Conservation (phyloP, 2,888 invertebrate species). For the Lutraria lutraria region DNA sequence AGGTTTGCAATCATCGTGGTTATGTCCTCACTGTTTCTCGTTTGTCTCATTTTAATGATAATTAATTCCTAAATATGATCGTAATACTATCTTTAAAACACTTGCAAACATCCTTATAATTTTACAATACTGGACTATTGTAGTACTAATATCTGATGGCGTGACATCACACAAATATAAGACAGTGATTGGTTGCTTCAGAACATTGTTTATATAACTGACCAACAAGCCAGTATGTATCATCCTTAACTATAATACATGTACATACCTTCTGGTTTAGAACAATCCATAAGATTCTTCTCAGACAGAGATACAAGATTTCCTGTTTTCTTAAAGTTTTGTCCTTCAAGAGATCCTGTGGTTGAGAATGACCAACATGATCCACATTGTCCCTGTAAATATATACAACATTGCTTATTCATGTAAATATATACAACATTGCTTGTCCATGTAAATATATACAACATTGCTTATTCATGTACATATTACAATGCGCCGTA, state of each 20-base stretch:
- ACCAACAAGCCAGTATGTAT: neutral
- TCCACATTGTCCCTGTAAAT: conserved; percentile 92
- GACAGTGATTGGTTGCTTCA: no score
- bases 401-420: conserved; percentile 86
- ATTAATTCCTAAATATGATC: no score
- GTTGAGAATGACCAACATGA: conserved; percentile 95
- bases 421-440: conserved; percentile 88
- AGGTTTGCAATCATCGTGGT: no score
- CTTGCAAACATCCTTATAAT: no score
- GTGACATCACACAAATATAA: neutral
- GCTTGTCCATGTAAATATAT: no score
- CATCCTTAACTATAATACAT: neutral
- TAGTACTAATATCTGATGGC: neutral
- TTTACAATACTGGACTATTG: no score
- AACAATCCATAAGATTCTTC: conserved; percentile 87
- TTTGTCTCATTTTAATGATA: no score
- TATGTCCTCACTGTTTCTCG: no score
- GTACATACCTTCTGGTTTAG: conserved; percentile 77
- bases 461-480: neutral
- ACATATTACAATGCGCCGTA: no score
- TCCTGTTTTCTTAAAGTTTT: conserved; percentile 88
- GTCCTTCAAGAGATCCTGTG: conserved; percentile 89
- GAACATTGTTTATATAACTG: neutral
- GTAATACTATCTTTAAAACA: no score
- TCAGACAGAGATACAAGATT: conserved; percentile 88